These are phyloP conservation scores for Gibbula magus DNA, from an alignment of 2,888 invertebrate species.

Conservation along the genomic window DNA sequence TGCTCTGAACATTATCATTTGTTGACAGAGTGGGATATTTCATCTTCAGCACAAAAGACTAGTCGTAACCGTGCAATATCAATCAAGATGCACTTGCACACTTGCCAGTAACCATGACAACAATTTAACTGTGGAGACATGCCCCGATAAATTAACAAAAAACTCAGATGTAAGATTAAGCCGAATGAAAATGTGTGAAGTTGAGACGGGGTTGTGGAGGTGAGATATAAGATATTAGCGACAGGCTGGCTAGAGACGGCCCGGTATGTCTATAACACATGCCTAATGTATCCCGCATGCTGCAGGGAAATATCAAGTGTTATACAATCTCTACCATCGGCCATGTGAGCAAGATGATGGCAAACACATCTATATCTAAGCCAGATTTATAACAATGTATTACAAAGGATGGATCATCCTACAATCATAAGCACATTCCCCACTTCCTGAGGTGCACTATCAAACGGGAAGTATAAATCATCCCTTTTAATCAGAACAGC, in stretches of 20 bases:
- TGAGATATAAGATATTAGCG: background rate
- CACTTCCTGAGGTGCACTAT: no score
- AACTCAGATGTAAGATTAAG: background rate
- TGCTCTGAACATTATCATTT: background rate
- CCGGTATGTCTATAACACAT: background rate
- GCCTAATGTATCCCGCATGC: constrained; percentile 5
- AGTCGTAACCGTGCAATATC: background rate
- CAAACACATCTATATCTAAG: background rate
- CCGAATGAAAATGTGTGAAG: background rate
- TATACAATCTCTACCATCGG: background rate
- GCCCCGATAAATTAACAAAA: constrained; percentile 3
- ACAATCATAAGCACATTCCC: no score
- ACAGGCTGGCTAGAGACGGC: background rate
- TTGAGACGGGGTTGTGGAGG: background rate
- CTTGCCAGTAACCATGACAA: background rate
- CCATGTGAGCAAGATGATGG: background rate
- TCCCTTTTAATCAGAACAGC: no score
- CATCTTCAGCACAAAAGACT: no score
- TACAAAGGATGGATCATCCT: no score
- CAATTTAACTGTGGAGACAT: background rate
- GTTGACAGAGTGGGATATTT: no score
- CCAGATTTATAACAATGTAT: no score
- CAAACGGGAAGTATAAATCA: no score
- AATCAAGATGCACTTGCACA: background rate
- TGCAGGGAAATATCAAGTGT: constrained; percentile 3